Evolutionary conservation across 37 sponge, comb jelly and placozoan species (phyloP), one percentile per base, ranked within the genome.

Genomic region (Spongilla lacustris): DNA sequence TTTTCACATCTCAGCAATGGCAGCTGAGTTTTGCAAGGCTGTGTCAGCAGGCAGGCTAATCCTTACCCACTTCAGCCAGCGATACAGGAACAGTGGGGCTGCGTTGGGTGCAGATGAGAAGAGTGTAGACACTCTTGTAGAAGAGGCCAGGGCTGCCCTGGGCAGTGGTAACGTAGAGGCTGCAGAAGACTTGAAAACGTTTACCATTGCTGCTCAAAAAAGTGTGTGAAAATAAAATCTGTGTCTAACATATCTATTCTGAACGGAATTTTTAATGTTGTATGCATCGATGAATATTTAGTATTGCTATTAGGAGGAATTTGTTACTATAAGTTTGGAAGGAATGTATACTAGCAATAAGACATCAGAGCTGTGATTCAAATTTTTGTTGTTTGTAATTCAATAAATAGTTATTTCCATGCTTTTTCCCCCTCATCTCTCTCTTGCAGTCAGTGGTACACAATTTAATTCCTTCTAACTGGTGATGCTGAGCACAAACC

Each of bases 21-120:
- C 97, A 32, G 94, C 86, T 21, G 68, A 71, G 0, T 97, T 94
- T 82, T 92, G 92, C 41, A 32, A 69, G 29, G 67, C 36, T 28
- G 67, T 97, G 2, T 46, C 79, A 35, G 94, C 89, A 0, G 81
- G 46, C 38, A 73, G 84, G 74, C 81, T 97, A 50, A 90, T 97
- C 4, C 77, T 97, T 73, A 94, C 90, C 26, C 97, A 97, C 84
- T 94, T 97, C 67, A 94, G 94, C 67, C 97, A 97, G 78, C 76
- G 97, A 35, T 97, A 97, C 80, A 86, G 85, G 71, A 73, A 76
- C 21, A 23, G 69, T 27, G 77, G 79, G 17, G 89, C 85, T 13
- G 86, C 73, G 41, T 32, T 80, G 69, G 74, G 68, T 36, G 30
- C 29, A 4, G 83, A 82, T 22, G 84, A 87, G 25, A 80, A 87